phyloP scores from a whole-genome alignment of 2,888 invertebrate genomes.

The Pasiphila rectangulata region DNA sequence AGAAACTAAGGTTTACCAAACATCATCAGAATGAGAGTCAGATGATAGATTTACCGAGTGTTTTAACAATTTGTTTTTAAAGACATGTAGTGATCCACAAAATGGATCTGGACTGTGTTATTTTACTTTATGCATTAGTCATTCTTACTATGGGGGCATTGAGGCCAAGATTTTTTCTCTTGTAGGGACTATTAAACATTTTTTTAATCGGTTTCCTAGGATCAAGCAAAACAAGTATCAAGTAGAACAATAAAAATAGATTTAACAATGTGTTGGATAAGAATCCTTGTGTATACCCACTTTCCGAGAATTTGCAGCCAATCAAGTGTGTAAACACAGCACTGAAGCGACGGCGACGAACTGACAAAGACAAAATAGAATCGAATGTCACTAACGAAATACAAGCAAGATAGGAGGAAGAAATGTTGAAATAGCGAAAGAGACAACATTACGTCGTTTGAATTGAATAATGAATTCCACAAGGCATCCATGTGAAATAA shows the following conservation, averaged over 20 bases:
- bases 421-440: constrained; percentile 9
- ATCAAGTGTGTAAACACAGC: constrained; percentile 23
- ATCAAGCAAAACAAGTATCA: too few species aligned
- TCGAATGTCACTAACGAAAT: constrained; percentile 18
- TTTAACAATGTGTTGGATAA: constrained; percentile 31
- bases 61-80: too few species aligned
- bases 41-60: too few species aligned
- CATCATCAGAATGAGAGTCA: too few species aligned
- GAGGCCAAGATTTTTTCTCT: too few species aligned
- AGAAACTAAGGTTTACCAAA: too few species aligned
- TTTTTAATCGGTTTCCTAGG: too few species aligned
- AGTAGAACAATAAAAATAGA: constrained; percentile 31
- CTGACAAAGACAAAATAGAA: constrained; percentile 19
- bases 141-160: too few species aligned
- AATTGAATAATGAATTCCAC: constrained; percentile 10
- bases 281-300: constrained; percentile 13
- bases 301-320: constrained; percentile 15
- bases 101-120: too few species aligned
- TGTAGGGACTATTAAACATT: too few species aligned
- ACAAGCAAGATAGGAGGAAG: constrained; percentile 19
- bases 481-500: constrained; percentile 12
- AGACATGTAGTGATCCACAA: too few species aligned
- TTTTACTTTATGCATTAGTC: too few species aligned
- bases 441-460: constrained; percentile 4
- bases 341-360: constrained; percentile 18